Percentiles rank a stretch among this genome's conserved stretches.
phyloP scores from a whole-genome alignment of 2,113 vertebrate genomes.

The Ifrita kowaldi region DNA sequence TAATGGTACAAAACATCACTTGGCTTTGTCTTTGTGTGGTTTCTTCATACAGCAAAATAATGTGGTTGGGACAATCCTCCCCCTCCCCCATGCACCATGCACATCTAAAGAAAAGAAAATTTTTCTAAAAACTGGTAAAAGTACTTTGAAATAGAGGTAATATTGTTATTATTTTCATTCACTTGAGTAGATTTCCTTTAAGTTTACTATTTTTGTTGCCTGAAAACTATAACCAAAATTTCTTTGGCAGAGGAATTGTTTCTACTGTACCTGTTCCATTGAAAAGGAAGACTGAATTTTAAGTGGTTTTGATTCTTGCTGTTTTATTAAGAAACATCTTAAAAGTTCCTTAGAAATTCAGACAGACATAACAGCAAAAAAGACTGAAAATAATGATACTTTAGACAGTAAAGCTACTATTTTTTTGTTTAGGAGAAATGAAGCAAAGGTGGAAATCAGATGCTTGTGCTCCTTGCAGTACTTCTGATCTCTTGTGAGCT shows the following conservation, averaged over 20 bases:
- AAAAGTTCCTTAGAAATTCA: not conserved
- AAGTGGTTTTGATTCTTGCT: not conserved
- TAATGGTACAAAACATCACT: not conserved
- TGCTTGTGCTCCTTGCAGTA: not conserved
- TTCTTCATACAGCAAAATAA: not conserved
- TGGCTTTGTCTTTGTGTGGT: not conserved
- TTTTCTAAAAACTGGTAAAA: not conserved
- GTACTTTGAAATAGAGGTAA: not conserved
- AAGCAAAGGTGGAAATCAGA: not conserved
- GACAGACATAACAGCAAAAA: not conserved
- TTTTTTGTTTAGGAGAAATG: not conserved
- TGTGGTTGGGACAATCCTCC: not conserved
- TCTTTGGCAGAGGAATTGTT: not conserved
- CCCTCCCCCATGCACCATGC: not conserved
- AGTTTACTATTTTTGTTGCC: not conserved
- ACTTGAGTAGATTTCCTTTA: not conserved
- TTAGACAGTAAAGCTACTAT: not conserved
- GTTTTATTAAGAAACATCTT: not conserved
- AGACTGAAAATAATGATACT: not conserved
- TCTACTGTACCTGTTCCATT: not conserved
- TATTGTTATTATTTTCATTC: not conserved
- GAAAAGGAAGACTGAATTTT: not conserved
- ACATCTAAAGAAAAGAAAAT: not conserved
- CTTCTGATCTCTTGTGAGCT: not conserved
- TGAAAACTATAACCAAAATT: not conserved